These are phyloP conservation scores for Panulirus ornatus DNA, from an alignment of 1,140 invertebrate genomes.

Conservation along the genomic window DNA sequence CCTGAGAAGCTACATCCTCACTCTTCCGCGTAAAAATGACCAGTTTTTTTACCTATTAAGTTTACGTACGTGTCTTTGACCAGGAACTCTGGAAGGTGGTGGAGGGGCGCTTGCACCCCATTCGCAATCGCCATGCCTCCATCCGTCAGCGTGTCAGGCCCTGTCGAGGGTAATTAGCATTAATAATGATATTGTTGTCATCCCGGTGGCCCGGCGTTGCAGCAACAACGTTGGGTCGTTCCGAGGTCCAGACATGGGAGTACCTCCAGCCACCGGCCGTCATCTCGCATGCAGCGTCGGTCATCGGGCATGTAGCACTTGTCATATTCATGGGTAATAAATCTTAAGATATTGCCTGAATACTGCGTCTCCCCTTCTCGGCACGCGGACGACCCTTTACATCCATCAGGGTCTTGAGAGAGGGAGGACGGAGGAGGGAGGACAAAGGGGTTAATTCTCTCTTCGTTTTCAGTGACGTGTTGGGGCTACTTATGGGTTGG, in stretches of 20 bases:
- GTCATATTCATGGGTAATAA: conserved; percentile 44
- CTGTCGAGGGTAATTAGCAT: conserved; percentile 27
- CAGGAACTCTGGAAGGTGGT: no score
- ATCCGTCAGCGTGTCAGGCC: background rate
- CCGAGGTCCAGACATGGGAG: conserved; percentile 14
- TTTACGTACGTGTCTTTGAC: no score
- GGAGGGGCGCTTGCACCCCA: no score
- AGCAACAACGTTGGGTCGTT: conserved; percentile 18
- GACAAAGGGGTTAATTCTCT: background rate
- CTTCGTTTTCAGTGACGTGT: background rate
- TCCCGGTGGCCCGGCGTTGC: background rate
- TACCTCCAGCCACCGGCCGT: conserved; percentile 15
- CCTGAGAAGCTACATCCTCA: no score
- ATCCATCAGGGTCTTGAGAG: background rate
- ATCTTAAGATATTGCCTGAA: conserved; percentile 46
- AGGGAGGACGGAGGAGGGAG: no score
- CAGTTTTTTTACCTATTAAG: no score
- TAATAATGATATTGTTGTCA: conserved; percentile 34
- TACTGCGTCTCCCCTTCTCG: conserved; percentile 6
- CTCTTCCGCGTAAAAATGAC: no score
- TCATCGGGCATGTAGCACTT: conserved; percentile 36
- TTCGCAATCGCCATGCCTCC: background rate
- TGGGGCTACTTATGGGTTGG: background rate
- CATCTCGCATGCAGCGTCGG: conserved; percentile 24
- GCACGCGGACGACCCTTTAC: background rate